A percentile compares a stretch with the other conserved stretches of the same genome.
These are phyloP conservation scores for Hoplias malabaricus DNA, from an alignment of 2,113 vertebrate species.

Conservation along the genomic window DNA sequence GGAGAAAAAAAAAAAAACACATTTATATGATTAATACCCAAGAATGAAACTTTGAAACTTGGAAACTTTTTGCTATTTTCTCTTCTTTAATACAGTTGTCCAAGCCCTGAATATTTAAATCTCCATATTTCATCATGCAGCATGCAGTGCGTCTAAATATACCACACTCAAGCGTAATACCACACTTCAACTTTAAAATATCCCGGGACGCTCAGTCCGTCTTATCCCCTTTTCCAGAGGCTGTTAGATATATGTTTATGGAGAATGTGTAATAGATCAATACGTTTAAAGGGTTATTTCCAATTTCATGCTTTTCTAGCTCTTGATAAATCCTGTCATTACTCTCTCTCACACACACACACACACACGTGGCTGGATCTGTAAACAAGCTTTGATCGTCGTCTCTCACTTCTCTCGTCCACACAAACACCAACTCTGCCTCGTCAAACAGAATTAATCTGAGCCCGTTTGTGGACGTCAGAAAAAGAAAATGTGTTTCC, in stretches of 20 bases:
- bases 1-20: no score
- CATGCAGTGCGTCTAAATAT: background rate
- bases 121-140: background rate
- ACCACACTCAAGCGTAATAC: background rate
- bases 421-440: background rate
- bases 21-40: no score
- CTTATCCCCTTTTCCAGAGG: background rate
- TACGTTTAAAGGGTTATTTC: background rate
- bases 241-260: background rate
- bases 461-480: background rate
- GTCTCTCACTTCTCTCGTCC: background rate
- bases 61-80: no score
- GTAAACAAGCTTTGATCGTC: background rate
- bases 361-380: background rate
- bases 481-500: background rate
- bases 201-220: background rate
- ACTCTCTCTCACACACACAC: no score
- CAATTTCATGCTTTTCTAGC: slow-evolving; percentile 8
- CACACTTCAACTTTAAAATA: background rate
- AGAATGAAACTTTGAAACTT: no score
- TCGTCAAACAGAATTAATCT: background rate
- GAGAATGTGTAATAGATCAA: background rate
- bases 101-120: background rate
- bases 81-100: background rate
- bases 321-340: background rate